Evolutionary conservation across 2,888 invertebrate genomes (phyloP).

Genomic region (Ophion slaviceki): DNA sequence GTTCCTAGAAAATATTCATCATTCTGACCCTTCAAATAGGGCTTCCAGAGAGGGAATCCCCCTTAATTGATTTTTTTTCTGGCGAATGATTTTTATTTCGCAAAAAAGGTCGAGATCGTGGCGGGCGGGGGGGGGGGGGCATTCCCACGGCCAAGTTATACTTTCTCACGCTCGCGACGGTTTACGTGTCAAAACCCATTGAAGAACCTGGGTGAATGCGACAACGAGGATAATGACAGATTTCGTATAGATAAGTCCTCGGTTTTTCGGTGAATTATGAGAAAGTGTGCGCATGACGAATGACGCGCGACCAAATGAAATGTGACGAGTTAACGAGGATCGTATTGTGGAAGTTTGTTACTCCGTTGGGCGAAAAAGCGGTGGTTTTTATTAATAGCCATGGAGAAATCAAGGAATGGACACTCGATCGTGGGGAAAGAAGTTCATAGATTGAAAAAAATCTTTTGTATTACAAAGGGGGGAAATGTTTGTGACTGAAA

Average conservation of each 20-base stretch:
- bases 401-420: not conserved
- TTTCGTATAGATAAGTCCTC: constrained; percentile 37
- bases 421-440: not conserved
- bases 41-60: too few relatives aligned
- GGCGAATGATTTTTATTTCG: too few relatives aligned
- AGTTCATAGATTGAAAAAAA: too few relatives aligned
- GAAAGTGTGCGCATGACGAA: not conserved
- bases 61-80: not conserved
- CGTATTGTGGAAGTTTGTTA: not conserved
- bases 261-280: constrained; percentile 29
- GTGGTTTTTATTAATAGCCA: not conserved
- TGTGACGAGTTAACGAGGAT: constrained; percentile 16
- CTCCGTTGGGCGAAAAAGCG: not conserved
- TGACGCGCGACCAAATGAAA: not conserved
- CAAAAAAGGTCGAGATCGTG: too few relatives aligned
- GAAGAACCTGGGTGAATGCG: constrained; percentile 42
- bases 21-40: too few relatives aligned
- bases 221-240: constrained; percentile 30
- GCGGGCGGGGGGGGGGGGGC: not conserved
- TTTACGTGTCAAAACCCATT: constrained; percentile 26
- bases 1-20: too few relatives aligned
- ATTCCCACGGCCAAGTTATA: constrained; percentile 5
- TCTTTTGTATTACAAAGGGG: too few relatives aligned
- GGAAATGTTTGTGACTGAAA: too few relatives aligned
- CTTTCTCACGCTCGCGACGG: constrained; percentile 23